A percentile compares a stretch with the other conserved stretches of the same genome.
Evolutionary conservation across 1,140 invertebrate species (phyloP).

Genomic region (Drosophila burlai): DNA sequence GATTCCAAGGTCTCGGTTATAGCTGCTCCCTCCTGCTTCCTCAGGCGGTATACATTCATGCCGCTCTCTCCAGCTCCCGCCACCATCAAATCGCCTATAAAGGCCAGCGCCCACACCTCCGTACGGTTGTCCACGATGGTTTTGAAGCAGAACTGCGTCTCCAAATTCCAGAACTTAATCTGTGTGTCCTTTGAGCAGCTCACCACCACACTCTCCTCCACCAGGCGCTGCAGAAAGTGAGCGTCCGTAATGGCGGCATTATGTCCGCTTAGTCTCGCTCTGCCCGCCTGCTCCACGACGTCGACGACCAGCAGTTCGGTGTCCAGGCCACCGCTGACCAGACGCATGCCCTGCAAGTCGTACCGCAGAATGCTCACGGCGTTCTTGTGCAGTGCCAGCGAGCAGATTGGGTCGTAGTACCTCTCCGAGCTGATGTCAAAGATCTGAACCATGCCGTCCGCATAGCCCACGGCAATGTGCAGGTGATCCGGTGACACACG

Average conservation of each 20-base stretch:
- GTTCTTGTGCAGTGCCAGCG: conserved; percentile 95
- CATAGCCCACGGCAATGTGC: conserved; percentile 95
- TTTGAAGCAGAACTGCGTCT: conserved; percentile 97
- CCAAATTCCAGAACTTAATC: conserved; percentile 99
- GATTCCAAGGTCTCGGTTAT: conserved; percentile 86
- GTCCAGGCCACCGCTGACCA: conserved; percentile 87
- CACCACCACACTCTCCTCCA: conserved; percentile 89
- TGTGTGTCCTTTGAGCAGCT: conserved; percentile 97
- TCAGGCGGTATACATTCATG: conserved; percentile 93
- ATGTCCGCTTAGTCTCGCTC: conserved; percentile 96
- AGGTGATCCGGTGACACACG: conserved; percentile 90
- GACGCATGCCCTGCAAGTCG: conserved; percentile 87
- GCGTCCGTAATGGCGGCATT: conserved; percentile 96
- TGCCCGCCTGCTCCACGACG: conserved; percentile 94
- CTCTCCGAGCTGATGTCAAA: conserved; percentile 90
- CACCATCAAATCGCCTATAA: conserved; percentile 92
- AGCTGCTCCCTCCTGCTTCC: conserved; percentile 85
- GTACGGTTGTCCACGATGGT: conserved; percentile 93
- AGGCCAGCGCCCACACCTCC: conserved; percentile 94
- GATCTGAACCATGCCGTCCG: conserved; percentile 94
- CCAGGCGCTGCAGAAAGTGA: conserved; percentile 90
- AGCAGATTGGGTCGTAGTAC: conserved; percentile 87
- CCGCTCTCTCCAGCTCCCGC: conserved; percentile 94
- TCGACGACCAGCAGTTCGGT: conserved; percentile 98
- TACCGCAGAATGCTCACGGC: conserved; percentile 92